Evolutionary conservation across 2,888 invertebrate genomes (phyloP), one percentile per base, ranked within the genome.

Genomic region (Coenonympha glycerion): DNA sequence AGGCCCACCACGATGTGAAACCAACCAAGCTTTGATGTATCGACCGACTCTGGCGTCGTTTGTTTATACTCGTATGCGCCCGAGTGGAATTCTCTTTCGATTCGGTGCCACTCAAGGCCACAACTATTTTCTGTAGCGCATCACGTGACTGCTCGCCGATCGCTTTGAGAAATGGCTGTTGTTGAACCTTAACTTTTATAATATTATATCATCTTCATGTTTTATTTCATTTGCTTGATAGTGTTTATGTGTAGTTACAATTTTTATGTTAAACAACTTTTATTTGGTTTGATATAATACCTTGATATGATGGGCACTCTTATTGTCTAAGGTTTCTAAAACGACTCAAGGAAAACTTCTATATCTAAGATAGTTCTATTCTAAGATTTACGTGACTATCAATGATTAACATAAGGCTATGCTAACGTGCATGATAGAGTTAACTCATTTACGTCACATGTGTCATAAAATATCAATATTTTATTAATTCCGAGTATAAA

Each of bases 21-120:
- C 71, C 73, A 73, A 65, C 54, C 19, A 41, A 50, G 62, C 69
- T 73, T 74, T 74, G 69, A 75, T 73, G 71, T 69, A 63, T 56
- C 26, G 53, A 44, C 47, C 49, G 52, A 47, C 31, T 55, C 52
- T 21, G 54, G 49, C 47, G 33, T 36, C 48, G 42, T 44, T 41
- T 52, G 55, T 53, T 53, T 53, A 56, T 49, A n/a, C n/a, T n/a
- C n/a, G n/a, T n/a, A 42, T 50, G 55, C 41, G 52, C 53, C 48
- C 49, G 59, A 57, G 53, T 49, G 58, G 61, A 60, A 60, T 62
- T 61, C 58, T 57, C 54, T 59, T 57, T 56, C 46, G 50, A 56
- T 52, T 53, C 57, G 57, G 57, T 55, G 55, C 47, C 26, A 45
- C 52, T 57, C 64, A 65, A 64, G 62, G 62, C 37, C 61, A 53